Evolutionary conservation across 2,888 invertebrate genomes (phyloP).

Genomic region (Drosophila ustulata): DNA sequence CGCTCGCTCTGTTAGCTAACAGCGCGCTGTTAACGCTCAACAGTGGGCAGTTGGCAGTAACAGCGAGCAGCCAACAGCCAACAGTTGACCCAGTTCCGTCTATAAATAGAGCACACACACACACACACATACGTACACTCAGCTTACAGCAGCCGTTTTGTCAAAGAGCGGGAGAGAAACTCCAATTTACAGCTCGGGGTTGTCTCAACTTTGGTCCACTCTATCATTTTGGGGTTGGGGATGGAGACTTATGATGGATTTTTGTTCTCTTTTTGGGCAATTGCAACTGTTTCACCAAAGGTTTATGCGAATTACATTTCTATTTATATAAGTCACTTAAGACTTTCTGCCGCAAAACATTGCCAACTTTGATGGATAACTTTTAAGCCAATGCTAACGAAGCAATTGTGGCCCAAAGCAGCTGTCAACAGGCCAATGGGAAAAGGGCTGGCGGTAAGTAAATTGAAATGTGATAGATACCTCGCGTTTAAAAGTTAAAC

Average conservation of each 20-base stretch:
- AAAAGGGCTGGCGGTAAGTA: not conserved
- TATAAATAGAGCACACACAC: slow-evolving; percentile 63
- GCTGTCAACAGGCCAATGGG: slow-evolving; percentile 30
- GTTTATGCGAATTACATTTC: slow-evolving; percentile 47
- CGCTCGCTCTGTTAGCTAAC: slow-evolving; percentile 35
- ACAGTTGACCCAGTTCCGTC: slow-evolving; percentile 71
- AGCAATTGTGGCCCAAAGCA: not conserved
- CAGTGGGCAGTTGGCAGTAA: not conserved
- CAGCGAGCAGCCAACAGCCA: slow-evolving; percentile 35
- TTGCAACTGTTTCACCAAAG: slow-evolving; percentile 19
- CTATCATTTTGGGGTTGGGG: not conserved
- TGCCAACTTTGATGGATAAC: slow-evolving; percentile 35
- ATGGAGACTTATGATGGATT: slow-evolving; percentile 41
- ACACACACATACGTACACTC: slow-evolving; percentile 25
- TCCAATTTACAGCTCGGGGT: slow-evolving; percentile 40
- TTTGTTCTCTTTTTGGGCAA: slow-evolving; percentile 18
- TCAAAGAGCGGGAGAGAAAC: slow-evolving; percentile 12
- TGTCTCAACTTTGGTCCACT: slow-evolving; percentile 14
- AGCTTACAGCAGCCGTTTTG: slow-evolving; percentile 9
- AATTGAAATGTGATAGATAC: not conserved
- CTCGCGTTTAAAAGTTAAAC: not conserved
- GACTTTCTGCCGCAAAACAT: slow-evolving; percentile 18
- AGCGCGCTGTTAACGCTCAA: slow-evolving; percentile 22
- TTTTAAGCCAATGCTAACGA: slow-evolving; percentile 7
- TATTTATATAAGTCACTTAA: slow-evolving; percentile 55